Base-by-base conservation (phyloP, 2,113 vertebrate genomes). In the Delphinus delphis region DNA sequence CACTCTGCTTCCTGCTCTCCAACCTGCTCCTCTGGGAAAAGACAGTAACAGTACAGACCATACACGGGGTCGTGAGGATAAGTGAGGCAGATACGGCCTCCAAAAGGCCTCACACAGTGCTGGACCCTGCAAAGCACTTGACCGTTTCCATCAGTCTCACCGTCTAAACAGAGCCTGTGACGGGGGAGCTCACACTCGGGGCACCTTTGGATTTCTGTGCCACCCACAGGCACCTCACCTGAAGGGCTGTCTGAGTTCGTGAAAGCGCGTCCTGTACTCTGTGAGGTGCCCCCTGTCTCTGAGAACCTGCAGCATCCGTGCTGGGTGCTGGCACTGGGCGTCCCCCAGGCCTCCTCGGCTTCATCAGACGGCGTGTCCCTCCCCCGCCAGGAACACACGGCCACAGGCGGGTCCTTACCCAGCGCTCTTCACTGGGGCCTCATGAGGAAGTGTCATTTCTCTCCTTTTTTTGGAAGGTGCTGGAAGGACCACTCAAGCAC, bases 201-300 rank as follows among this genome's bases (percentile, higher is more conserved):
- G 28, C 36, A 0, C 41, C 17, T 21, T 26, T 21, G 41, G 41
- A 25, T 88, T 58, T 62, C 12, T 33, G 6, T 79, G 55, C 81
- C 14, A 44, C 20, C 71, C 7, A 84, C 25, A 90, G n/a, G 68
- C 8, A 15, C 6, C 33, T 53, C 6, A 4, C 77, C 65, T 8
- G 2, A 44, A 68, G 9, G 41, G 17, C 83, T 88, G 4, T 50
- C 26, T 65, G 23, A 14, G 4, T 77, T 47, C 6, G 8, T n/a
- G 31, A 74, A 84, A 76, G n/a, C 21, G 2, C 5, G 2, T 26
- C 36, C 25, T 55, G 6, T 73, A 12, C 12, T 3, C 21, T 1
- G 5, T 0, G 0, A 36, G 73, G 8, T 80, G 36, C 67, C 2
- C 0, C 3, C 63, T 14, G 12, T 41, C 83, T 85, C 67, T 6